A percentile compares a stretch with the other conserved stretches of the same genome.
These are phyloP conservation scores for Tipula helvola DNA, from an alignment of 2,888 invertebrate genomes.

Conservation along the genomic window DNA sequence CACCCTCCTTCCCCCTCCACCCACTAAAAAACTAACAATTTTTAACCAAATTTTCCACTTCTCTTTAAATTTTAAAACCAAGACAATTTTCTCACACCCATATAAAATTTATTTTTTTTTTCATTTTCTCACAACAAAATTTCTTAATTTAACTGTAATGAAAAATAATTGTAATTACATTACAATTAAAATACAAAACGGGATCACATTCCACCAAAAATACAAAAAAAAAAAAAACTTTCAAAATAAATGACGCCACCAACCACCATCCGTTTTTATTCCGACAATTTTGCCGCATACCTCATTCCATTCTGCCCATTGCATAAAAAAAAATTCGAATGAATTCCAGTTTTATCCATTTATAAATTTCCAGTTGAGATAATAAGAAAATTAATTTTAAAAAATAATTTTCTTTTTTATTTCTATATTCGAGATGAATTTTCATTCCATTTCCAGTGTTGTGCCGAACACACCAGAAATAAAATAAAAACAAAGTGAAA, in stretches of 20 bases:
- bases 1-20: no score
- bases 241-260: not conserved
- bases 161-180: conserved; percentile 4
- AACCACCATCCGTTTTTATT: not conserved
- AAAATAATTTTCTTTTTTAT: not conserved
- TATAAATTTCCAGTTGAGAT: not conserved
- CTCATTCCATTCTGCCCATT: not conserved
- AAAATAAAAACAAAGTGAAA: not conserved
- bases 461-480: not conserved
- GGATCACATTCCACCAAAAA: not conserved
- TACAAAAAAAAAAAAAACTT: not conserved
- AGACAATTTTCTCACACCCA: not conserved
- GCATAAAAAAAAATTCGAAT: not conserved
- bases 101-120: not conserved
- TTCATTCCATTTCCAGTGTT: not conserved
- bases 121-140: not conserved
- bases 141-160: not conserved
- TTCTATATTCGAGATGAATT: not conserved
- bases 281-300: not conserved
- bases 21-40: no score
- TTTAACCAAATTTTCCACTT: not conserved
- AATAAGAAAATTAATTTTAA: conserved; percentile 4
- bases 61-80: not conserved
- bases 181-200: not conserved
- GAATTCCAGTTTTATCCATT: not conserved